Conservation (phyloP, 1,140 invertebrate genomes). For the Drosophila guanche region DNA sequence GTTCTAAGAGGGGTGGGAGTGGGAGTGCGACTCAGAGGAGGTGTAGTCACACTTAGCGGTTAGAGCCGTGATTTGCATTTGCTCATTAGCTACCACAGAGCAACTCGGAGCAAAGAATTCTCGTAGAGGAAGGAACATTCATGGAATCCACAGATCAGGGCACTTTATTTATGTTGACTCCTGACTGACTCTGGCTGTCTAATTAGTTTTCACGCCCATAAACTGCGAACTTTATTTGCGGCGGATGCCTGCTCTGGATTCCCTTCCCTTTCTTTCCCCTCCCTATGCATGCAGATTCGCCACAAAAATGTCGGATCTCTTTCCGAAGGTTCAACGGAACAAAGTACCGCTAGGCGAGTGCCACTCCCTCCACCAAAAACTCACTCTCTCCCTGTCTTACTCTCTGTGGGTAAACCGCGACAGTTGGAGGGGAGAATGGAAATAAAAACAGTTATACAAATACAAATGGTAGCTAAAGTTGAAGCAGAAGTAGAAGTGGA, state of each 20-base stretch:
- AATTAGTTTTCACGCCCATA: conserved; percentile 77
- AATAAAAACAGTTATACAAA: conserved; percentile 1
- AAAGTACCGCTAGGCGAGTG: conserved; percentile 53
- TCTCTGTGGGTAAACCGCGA: conserved; percentile 43
- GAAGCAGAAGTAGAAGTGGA: conserved; percentile 40
- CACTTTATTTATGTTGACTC: conserved; percentile 64
- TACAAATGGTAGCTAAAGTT: conserved; percentile 14
- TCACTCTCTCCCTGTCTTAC: neutral
- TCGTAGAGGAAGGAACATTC: neutral
- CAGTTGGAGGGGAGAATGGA: conserved; percentile 14
- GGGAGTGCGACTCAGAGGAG: conserved; percentile 1
- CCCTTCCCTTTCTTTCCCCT: conserved; percentile 2
- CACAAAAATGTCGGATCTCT: conserved; percentile 53
- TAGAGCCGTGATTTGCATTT: conserved; percentile 50
- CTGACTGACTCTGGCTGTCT: conserved; percentile 56
- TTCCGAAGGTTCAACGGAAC: conserved; percentile 67
- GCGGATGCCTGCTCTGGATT: conserved; percentile 60
- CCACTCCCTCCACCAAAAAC: neutral
- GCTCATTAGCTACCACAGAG: conserved; percentile 54
- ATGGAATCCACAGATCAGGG: conserved; percentile 1
- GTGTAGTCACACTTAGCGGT: conserved; percentile 33
- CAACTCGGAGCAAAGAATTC: neutral
- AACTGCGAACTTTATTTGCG: conserved; percentile 68
- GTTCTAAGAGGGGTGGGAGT: neutral
- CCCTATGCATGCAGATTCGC: conserved; percentile 25